Base-by-base conservation (phyloP, 2,113 vertebrate genomes). In the Hippocampus barbouri region DNA sequence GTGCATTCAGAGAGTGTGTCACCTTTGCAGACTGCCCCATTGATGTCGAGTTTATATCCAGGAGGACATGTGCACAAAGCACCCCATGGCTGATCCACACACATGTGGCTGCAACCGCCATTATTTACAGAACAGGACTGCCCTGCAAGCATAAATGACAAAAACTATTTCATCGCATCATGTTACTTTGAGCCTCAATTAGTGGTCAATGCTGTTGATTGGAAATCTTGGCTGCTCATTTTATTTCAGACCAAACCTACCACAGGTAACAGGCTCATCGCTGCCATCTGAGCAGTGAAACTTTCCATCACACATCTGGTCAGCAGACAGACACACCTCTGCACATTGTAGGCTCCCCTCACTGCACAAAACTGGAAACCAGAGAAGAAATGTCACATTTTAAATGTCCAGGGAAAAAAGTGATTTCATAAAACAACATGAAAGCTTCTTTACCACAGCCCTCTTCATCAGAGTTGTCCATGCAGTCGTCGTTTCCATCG, bases 11-110 rank as follows among this genome's bases (percentile, higher is more conserved):
- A 80, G 14, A 43, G 21, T 27, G 43, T 1, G 15, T 66, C 72
- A 96, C 96, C 95, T 88, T 89, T 73, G 75, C 96, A 98, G 73
- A 87, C 88, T 20, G 84, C 89, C 25, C 93, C 91, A 0, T 94
- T 89, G 0, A 82, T 70, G 54, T 93, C 89, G 41, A 96, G 85
- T 23, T 65, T 74, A 89, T 91, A 93, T 7, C 96, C 95, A 0
- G 54, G 10, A 2, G 85, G 80, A 0, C 96, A 97, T 20, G 88
- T 82, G 69, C 96, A 97, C 62, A 51, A 82, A 57, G 90, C 87
- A 1, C 96, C 96, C 94, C 93, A 94, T 38, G 74, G 53, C 0
- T 90, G 88, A 40, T 96, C 92, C 0, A 84, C 54, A 60, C 96
- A 98, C 0, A 30, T 73, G 15, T 94, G 92, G 0, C 89, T 90